Base-by-base conservation (phyloP, 2,888 invertebrate species). In the Brenthis ino region DNA sequence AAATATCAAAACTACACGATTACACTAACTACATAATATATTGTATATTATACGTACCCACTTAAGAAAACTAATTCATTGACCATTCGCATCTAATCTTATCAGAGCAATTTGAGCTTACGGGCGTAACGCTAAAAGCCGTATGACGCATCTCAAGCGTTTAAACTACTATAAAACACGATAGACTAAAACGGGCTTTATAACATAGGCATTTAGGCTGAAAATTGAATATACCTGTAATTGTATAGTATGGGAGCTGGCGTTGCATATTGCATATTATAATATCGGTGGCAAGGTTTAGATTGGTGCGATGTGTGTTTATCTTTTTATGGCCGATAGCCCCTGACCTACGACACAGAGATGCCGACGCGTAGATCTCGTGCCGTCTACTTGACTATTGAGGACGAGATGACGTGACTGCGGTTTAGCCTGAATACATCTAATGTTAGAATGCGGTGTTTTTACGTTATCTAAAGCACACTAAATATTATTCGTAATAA, bases 321-420 rank as follows among this genome's bases (percentile, higher is more conserved):
- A 74, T 72, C 58, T 67, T 57, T 47, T 67, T 61, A 50, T 54
- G 69, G 55, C 64, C 63, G 75, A 75, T 75, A 75, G 74, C 75
- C 72, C 75, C 66, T 72, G 75, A 72, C 75, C 75, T 74, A 72
- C 69, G 74, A 71, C 72, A 73, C 72, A 48, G 71, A 66, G 73
- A 69, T 65, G 70, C 60, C 67, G 69, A 67, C 57, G 70, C 64
- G 69, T 60, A 68, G 68, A 72, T 70, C 73, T 67, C 66, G 65
- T 65, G 68, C 65, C 69, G 63, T 68, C 69, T 64, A 67, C 64
- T 43, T 43, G 11, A 43, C 37, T 43, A 64, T 68, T 53, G 60
- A 64, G 67, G 64, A 56, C 64, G 57, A 16, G 48, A 28, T 64
- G 64, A 60, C 57, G 66, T 48, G 50, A 64, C 64, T 50, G 48